Evolutionary conservation across 1,140 invertebrate genomes (phyloP).

Genomic region (Drosophila simulans): DNA sequence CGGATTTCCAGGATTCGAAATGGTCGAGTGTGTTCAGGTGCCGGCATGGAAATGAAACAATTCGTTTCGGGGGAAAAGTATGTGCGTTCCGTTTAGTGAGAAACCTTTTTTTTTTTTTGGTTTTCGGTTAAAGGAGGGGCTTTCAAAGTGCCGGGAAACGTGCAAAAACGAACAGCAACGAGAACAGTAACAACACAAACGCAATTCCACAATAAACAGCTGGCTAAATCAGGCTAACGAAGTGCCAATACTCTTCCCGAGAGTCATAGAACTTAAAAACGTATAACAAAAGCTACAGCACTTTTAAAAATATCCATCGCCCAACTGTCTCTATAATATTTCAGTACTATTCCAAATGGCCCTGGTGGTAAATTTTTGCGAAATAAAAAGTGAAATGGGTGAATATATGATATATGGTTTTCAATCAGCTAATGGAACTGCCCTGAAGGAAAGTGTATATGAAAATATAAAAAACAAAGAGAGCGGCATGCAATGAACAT

Average conservation of each 20-base stretch:
- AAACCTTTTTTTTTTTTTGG: conserved; percentile 1
- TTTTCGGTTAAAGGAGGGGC: neutral
- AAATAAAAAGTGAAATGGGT: too few species aligned
- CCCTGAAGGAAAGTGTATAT: conserved; percentile 14
- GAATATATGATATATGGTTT: neutral
- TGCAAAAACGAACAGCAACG: conserved; percentile 66
- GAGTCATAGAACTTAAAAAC: neutral
- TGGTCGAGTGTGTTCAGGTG: conserved; percentile 39
- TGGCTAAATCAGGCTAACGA: conserved; percentile 7
- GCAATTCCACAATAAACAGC: conserved; percentile 22
- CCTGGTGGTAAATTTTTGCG: too few species aligned
- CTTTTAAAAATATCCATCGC: too few species aligned
- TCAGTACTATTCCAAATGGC: too few species aligned
- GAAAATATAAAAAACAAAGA: conserved; percentile 25
- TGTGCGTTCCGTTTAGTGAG: conserved; percentile 47
- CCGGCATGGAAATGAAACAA: conserved; percentile 54
- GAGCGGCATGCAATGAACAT: conserved; percentile 43
- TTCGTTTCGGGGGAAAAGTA: conserved; percentile 17
- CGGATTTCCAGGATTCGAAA: neutral
- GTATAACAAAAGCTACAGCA: too few species aligned
- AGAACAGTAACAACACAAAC: conserved; percentile 27
- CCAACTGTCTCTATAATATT: too few species aligned
- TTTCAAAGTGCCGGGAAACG: conserved; percentile 44
- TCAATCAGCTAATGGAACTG: conserved; percentile 27
- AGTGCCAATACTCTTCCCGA: conserved; percentile 17